Base-by-base conservation (phyloP, 2,888 invertebrate species). In the Nineta flava region DNA sequence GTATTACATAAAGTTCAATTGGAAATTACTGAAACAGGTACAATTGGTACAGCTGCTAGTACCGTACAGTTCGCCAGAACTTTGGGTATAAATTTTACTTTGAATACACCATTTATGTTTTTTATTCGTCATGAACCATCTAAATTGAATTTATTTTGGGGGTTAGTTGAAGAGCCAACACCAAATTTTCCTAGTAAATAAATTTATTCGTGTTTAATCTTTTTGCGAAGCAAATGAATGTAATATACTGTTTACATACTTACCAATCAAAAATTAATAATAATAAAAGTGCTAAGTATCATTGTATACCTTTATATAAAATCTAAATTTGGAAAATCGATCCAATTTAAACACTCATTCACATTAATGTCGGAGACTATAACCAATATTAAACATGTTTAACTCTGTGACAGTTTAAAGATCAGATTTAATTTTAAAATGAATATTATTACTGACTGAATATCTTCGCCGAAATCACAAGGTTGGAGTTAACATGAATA, bases 71-170 rank as follows among this genome's bases (percentile, higher is more conserved):
- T 82, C 48, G 70, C 75, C 2, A 71, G 79, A 41, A 67, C 74
- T 40, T 77, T 77, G 0, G 69, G 70, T 9, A 68, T 73, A 0
- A 61, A 63, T 2, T 70, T 74, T 54, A 70, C 73, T 52, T 79
- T 77, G 1, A 76, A 84, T 58, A 73, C 79, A 32, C 87, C 87
- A 1, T 87, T 85, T 64, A 68, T 80, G 51, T 81, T 85, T 61
- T 80, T 84, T 60, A 83, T 87, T 53, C 71, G 81, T 54, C 79
- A 84, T 59, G 77, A 80, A 54, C 66, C 68, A 21, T 77, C 81
- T 3, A 75, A 76, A 55, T 67, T 81, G 9, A 72, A 83, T 19
- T 71, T 82, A 42, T 87, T 87, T 61, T 83, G 82, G 74, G 84
- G 83, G 1, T 72, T 75, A 26, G 73, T 84, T 45, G 74, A 74